Conservation (phyloP, 2,113 vertebrate species). For the Eulacestoma nigropectus region DNA sequence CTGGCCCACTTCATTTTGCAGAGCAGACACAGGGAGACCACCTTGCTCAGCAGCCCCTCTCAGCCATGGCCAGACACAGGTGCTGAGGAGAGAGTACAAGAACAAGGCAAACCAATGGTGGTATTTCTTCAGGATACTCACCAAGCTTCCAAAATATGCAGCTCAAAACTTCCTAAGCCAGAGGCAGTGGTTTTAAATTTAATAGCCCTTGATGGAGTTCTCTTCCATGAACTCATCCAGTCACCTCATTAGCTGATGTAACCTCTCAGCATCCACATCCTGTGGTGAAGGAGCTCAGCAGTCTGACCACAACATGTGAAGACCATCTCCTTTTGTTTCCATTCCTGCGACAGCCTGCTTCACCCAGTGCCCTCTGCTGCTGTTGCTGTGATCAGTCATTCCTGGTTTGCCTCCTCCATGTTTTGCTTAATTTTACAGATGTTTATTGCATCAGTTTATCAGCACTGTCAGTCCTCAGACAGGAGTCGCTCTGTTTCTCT, state of each 20-base stretch:
- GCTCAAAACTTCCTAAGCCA: slow-evolving; percentile 2
- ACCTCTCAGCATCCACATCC: slow-evolving; percentile 42
- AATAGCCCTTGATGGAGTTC: slow-evolving; percentile 40
- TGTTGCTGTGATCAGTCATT: not conserved
- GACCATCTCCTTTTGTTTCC: slow-evolving; percentile 8
- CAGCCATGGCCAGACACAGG: not conserved
- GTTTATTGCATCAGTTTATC: not conserved
- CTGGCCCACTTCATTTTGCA: not conserved
- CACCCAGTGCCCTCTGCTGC: not conserved
- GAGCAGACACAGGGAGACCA: not conserved
- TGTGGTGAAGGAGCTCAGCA: slow-evolving; percentile 30
- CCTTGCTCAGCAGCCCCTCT: not conserved
- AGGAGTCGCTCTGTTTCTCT: not conserved
- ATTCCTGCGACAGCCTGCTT: not conserved
- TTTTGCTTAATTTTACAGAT: not conserved
- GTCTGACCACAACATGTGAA: not conserved
- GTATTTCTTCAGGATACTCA: not conserved
- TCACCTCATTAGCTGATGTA: slow-evolving; percentile 58
- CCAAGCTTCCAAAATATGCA: not conserved
- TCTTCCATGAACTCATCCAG: slow-evolving; percentile 57
- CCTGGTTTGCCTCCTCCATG: not conserved
- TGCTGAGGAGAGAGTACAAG: not conserved
- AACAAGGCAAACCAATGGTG: not conserved
- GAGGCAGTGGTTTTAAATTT: slow-evolving; percentile 48
- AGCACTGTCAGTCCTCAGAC: not conserved